Evolutionary conservation across 2,113 vertebrate genomes (phyloP).

Genomic region (Lepisosteus oculatus): DNA sequence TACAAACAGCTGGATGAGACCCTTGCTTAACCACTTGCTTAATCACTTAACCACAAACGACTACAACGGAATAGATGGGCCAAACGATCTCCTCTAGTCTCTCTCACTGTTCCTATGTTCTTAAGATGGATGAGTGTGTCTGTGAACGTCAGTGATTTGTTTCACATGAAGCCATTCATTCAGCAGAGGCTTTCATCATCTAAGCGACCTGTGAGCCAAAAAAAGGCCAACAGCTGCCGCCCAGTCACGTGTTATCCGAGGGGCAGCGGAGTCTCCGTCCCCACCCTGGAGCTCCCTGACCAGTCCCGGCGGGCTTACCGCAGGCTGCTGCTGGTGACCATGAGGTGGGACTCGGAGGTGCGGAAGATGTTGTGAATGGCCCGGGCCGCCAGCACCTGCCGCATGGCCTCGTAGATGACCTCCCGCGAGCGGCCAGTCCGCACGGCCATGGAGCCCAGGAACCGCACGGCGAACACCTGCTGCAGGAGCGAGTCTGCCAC

Average conservation of each 20-base stretch:
- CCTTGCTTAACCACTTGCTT: too few relatives aligned
- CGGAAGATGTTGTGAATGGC: constrained; percentile 98
- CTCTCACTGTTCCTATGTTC: too few relatives aligned
- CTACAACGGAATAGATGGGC: too few relatives aligned
- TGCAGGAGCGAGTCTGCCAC: constrained; percentile 85
- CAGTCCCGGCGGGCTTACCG: constrained; percentile 56
- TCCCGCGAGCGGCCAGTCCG: constrained; percentile 73
- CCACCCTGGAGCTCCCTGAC: not conserved
- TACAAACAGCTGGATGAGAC: too few relatives aligned
- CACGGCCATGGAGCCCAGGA: constrained; percentile 93
- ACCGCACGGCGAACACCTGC: constrained; percentile 91
- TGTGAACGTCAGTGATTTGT: not conserved
- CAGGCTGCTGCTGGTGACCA: constrained; percentile 85
- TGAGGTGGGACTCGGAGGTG: constrained; percentile 87
- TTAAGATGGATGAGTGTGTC: too few relatives aligned
- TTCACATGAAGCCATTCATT: too few relatives aligned
- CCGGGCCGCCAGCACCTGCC: constrained; percentile 91
- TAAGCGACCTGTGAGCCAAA: not conserved
- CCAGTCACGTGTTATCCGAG: too few relatives aligned
- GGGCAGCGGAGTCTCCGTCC: too few relatives aligned
- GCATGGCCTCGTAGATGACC: constrained; percentile 95
- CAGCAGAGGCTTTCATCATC: not conserved
- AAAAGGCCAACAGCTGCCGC: too few relatives aligned
- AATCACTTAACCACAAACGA: too few relatives aligned
- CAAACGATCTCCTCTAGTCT: too few relatives aligned